Conservation (phyloP, 2,113 vertebrate species). For the Tympanuchus pallidicinctus region DNA sequence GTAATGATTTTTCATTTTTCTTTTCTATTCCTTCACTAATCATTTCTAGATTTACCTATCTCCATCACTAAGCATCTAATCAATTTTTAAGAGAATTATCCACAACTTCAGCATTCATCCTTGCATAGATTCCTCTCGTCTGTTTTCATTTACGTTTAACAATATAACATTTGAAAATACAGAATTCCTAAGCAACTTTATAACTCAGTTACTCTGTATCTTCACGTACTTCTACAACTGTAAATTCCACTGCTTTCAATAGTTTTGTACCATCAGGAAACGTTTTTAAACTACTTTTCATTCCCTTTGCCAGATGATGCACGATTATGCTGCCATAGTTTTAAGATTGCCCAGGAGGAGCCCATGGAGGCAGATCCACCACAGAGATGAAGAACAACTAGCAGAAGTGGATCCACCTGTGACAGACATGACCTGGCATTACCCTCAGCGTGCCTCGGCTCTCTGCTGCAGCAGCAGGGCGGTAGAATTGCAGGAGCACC, state of each 20-base stretch:
- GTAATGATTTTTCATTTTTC: neutral
- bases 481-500: too few relatives aligned
- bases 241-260: neutral
- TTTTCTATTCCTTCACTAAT: neutral
- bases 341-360: neutral
- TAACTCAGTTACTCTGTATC: neutral
- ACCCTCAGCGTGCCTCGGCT: too few relatives aligned
- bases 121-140: neutral
- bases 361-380: too few relatives aligned
- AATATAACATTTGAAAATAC: neutral
- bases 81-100: neutral
- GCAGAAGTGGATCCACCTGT: too few relatives aligned
- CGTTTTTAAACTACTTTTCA: neutral
- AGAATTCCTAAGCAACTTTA: neutral
- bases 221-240: neutral
- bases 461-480: too few relatives aligned
- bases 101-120: neutral
- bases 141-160: neutral
- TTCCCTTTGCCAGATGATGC: rapidly evolving
- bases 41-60: neutral
- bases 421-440: too few relatives aligned
- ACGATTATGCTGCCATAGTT: neutral
- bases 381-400: too few relatives aligned
- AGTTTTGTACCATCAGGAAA: neutral
- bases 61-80: neutral